phyloP scores from a whole-genome alignment of 92 coral and sea anemone species.

The Palythoa grandiflora region DNA sequence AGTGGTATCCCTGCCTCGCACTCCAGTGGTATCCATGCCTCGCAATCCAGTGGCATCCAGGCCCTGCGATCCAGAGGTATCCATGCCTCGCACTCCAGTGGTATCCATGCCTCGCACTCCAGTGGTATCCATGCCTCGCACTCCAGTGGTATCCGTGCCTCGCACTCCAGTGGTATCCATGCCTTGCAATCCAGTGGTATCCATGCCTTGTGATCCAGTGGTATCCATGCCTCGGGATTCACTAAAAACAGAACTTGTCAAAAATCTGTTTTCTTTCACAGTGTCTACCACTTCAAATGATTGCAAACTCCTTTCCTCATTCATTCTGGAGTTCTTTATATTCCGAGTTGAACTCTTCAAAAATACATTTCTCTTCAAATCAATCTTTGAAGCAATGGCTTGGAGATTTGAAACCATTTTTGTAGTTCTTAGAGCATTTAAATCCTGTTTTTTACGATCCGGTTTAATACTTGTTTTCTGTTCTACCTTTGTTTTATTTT shows the following conservation, averaged over 20 bases:
- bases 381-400: slow-evolving; percentile 25
- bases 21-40: too few relatives aligned
- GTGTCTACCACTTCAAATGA: not conserved
- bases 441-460: not conserved
- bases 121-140: not conserved
- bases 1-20: too few relatives aligned
- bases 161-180: not conserved
- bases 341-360: not conserved
- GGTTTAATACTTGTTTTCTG: not conserved
- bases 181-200: too few relatives aligned
- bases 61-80: not conserved
- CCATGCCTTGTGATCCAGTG: too few relatives aligned
- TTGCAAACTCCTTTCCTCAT: not conserved
- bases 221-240: not conserved
- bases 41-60: too few relatives aligned
- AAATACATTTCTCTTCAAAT: not conserved
- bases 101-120: too few relatives aligned
- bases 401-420: slow-evolving; percentile 27
- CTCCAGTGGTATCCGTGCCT: not conserved
- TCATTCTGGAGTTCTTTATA: not conserved
- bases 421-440: not conserved
- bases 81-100: too few relatives aligned
- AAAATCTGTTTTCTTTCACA: not conserved
- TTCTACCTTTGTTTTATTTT: not conserved
- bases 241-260: not conserved